Base-by-base conservation (phyloP, 2,797 vertebrate species). In the Poeciliopsis paucimaculata region DNA sequence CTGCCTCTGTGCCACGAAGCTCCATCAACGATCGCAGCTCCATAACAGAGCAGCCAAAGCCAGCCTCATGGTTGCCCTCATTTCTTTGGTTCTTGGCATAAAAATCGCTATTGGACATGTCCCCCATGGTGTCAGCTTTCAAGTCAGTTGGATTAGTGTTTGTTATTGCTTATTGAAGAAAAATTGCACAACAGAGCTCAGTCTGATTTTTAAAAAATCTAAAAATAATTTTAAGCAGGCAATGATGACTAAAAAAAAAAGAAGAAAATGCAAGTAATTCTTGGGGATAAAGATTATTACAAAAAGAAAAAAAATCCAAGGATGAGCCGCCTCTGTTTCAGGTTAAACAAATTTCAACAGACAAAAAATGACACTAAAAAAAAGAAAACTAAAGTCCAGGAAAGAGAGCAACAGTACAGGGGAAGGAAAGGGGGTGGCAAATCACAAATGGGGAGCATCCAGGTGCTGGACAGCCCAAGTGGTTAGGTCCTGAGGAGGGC, bases 21-120 rank as follows among this genome's bases (percentile, higher is more conserved):
- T 99, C 98, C 98, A 99, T 99, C 93, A 99, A 96, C 76, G 95
- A 97, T 91, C 98, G 98, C 92, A 99, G 97, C 84, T 99, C 98
- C 93, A 97, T 95, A 92, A 99, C 81, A 0, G 97, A 97, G 95
- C 97, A 98, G 94, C 98, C 97, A 72, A 98, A 99, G 90, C 96
- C 97, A 36, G 93, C 96, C 49, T 95, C 97, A 96, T 97, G 97
- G 95, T 96, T 97, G 79, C 90, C 96, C 90, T 98, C 97, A 0
- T 97, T 97, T 97, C 97, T 98, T 98, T 99, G 98, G 98, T 99
- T 99, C 97, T 99, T 99, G 95, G 97, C 96, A 93, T 99, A 99
- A 96, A 99, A 99, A 97, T 98, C 98, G 72, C 98, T 99, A 92
- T 99, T 99, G 80, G 98, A 97, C 97, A 99, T 97, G 96, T 99